phyloP scores from a whole-genome alignment of 2,113 vertebrate species.

The Tragelaphus strepsiceros region DNA sequence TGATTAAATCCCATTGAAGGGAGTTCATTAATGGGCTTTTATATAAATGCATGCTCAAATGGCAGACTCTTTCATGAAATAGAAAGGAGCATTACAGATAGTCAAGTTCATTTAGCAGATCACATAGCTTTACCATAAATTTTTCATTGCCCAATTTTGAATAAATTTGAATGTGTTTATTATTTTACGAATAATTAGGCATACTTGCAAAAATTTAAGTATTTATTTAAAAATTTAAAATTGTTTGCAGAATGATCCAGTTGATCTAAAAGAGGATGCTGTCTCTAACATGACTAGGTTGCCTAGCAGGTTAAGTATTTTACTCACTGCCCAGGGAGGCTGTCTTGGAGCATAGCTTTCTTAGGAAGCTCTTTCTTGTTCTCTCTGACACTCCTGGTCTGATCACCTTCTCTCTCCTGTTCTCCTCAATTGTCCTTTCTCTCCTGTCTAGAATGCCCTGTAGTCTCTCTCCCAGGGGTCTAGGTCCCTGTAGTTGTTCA shows the following conservation, averaged over 20 bases:
- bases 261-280: neutral
- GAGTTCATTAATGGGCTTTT: neutral
- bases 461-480: neutral
- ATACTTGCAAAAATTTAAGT: neutral
- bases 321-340: no score
- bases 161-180: neutral
- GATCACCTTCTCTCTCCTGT: neutral
- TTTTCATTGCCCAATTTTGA: neutral
- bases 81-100: neutral
- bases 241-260: neutral
- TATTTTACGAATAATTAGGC: neutral
- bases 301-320: neutral
- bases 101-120: neutral
- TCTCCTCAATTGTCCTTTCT: neutral
- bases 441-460: neutral
- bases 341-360: neutral
- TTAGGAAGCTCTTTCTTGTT: neutral
- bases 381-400: neutral
- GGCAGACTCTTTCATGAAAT: neutral
- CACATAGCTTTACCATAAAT: neutral
- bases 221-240: slow-evolving; percentile 3
- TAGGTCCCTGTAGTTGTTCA: neutral
- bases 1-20: neutral
- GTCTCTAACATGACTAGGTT: neutral
- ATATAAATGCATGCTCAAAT: neutral